Percentiles rank a stretch among this genome's conserved stretches.
phyloP scores from a whole-genome alignment of 2,888 invertebrate species.

The Mantis religiosa region DNA sequence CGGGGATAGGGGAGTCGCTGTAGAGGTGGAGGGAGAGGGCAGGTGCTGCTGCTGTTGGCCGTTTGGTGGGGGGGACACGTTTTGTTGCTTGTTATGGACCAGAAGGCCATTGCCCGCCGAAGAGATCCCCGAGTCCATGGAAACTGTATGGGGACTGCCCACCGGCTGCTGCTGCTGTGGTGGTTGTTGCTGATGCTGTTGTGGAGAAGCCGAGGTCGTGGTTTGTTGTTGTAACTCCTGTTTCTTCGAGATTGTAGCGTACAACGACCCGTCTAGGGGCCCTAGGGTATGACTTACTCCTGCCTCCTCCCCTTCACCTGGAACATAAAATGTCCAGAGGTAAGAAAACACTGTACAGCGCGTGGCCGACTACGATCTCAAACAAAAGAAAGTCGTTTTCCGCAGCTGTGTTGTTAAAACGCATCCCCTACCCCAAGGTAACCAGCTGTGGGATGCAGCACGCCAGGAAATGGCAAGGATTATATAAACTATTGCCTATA shows the following conservation, averaged over 20 bases:
- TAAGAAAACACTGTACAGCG: neutral
- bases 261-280: slow-evolving; percentile 85
- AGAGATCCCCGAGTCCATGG: slow-evolving; percentile 88
- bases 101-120: slow-evolving; percentile 57
- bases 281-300: slow-evolving; percentile 66
- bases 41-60: slow-evolving; percentile 36
- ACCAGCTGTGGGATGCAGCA: too few species aligned
- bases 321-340: neutral
- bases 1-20: slow-evolving; percentile 41
- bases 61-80: slow-evolving; percentile 39
- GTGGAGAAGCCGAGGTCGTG: slow-evolving; percentile 2
- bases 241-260: slow-evolving; percentile 58
- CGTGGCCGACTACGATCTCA: too few species aligned
- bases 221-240: slow-evolving; percentile 48
- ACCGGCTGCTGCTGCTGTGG: slow-evolving; percentile 31
- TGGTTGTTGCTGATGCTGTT: slow-evolving; percentile 36
- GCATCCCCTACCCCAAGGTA: too few species aligned
- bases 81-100: slow-evolving; percentile 41
- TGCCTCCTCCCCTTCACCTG: slow-evolving; percentile 31
- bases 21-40: slow-evolving; percentile 39
- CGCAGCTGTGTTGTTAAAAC: too few species aligned
- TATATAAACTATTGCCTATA: too few species aligned
- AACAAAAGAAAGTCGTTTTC: too few species aligned
- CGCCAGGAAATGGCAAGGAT: too few species aligned
- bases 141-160: slow-evolving; percentile 74